phyloP scores from a whole-genome alignment of 2,113 vertebrate species.

The Sphaerodactylus townsendi region DNA sequence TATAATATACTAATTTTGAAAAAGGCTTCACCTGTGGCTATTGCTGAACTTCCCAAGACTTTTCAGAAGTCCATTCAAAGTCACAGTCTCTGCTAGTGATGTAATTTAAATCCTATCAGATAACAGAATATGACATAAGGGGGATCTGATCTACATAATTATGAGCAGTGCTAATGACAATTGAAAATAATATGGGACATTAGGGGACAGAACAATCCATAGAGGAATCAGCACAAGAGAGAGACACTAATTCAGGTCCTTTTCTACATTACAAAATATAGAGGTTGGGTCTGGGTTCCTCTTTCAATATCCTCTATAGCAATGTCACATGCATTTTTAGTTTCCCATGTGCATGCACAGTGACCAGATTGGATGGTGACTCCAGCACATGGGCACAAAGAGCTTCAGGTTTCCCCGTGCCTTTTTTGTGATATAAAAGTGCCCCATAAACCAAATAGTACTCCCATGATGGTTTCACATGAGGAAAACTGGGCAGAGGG shows the following conservation, averaged over 20 bases:
- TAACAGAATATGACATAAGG: neutral
- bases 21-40: neutral
- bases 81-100: neutral
- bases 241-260: neutral
- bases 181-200: neutral
- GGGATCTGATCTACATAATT: neutral
- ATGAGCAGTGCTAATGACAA: neutral
- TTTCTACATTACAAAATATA: too few relatives aligned
- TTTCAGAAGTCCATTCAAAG: slow-evolving; percentile 18
- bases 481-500: too few relatives aligned
- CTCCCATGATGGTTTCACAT: too few relatives aligned
- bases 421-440: too few relatives aligned
- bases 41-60: neutral
- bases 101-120: neutral
- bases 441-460: too few relatives aligned
- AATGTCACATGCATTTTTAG: too few relatives aligned
- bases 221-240: neutral
- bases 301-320: too few relatives aligned
- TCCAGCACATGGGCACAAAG: too few relatives aligned
- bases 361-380: too few relatives aligned
- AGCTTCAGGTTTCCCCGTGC: too few relatives aligned
- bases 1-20: neutral
- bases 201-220: neutral
- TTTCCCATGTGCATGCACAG: too few relatives aligned
- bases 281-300: too few relatives aligned